A percentile compares a stretch with the other conserved stretches of the same genome.
phyloP scores from a whole-genome alignment of 2,113 vertebrate genomes.

The Pyxicephalus adspersus region DNA sequence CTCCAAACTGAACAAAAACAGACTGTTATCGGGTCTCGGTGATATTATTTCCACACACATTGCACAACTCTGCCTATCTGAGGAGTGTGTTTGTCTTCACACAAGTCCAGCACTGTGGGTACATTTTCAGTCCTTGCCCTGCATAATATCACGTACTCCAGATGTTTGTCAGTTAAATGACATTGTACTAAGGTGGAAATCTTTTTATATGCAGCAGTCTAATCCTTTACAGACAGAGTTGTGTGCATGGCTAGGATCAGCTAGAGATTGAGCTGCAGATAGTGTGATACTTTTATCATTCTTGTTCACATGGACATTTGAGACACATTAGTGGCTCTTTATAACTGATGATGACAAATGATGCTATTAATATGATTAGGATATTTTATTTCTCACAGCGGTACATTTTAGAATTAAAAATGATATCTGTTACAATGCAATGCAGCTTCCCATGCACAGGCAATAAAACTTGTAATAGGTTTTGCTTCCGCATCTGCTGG shows the following conservation, averaged over 20 bases:
- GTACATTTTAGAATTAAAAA: too few relatives aligned
- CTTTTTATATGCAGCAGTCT: slow-evolving; percentile 32
- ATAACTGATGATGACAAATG: too few relatives aligned
- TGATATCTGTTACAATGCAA: too few relatives aligned
- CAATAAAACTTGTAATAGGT: too few relatives aligned
- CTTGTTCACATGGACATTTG: too few relatives aligned
- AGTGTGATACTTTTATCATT: too few relatives aligned
- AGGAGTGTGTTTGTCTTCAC: neutral
- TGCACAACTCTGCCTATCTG: slow-evolving; percentile 21
- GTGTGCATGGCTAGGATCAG: neutral
- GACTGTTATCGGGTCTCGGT: slow-evolving; percentile 21
- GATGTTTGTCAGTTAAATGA: slow-evolving; percentile 42
- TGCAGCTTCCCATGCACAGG: too few relatives aligned
- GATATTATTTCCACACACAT: slow-evolving; percentile 13
- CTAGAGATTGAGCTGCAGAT: neutral
- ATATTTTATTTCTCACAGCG: too few relatives aligned
- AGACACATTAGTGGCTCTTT: too few relatives aligned
- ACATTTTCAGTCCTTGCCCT: slow-evolving; percentile 36
- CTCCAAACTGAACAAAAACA: slow-evolving; percentile 32
- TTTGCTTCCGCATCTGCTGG: too few relatives aligned
- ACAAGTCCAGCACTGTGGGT: neutral
- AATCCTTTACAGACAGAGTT: neutral
- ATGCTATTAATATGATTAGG: too few relatives aligned
- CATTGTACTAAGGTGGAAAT: slow-evolving; percentile 35
- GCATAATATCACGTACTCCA: slow-evolving; percentile 39